Base-by-base conservation (phyloP, 2,113 vertebrate species). In the Gymnocephalus cernua region DNA sequence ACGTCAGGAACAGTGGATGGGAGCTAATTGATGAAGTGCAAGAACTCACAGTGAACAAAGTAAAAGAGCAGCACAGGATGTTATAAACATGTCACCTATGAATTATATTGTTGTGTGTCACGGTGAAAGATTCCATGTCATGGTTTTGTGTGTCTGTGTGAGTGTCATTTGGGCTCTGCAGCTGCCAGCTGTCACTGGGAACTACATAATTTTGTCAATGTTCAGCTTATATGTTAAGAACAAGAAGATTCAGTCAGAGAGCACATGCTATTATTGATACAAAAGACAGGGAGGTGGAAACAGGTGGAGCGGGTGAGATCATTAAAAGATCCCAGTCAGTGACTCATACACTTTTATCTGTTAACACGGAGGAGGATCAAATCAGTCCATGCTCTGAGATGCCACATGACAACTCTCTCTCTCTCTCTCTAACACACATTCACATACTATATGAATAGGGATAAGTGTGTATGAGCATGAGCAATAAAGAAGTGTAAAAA, bases 301-400 rank as follows among this genome's bases (percentile, higher is more conserved):
- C 21, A 83, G 78, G 82, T 87, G 75, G 65, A 77, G 82, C 21
- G 35, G 74, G 66, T 83, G 88, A 87, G 83, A 91, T 91, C 83
- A 90, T 92, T 82, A 90, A 79, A 84, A 74, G 70, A 91, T 82
- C 85, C 82, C 73, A 84, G 84, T 84, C 79, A 74, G 90, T 92
- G 92, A 93, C 85, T 94, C 91, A 88, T 73, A 82, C 80, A 88
- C 91, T 87, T 92, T 90, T 74, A 94, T 90, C 86, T 88, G 82
- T 1, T 16, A 91, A 74, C 70, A 83, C 6, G 25, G 79, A 83
- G 86, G 89, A 88, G 87, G 89, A 92, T 91, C 85, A 93, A 92
- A 88, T 82, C 67, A 45, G 74, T 67, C 41, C 45, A 21, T 14
- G 85, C 85, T 80, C 78, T n/a, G 58, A 82, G 76, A 84, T 21